Percentiles rank a stretch among this genome's conserved stretches.
phyloP scores from a whole-genome alignment of 2,113 vertebrate species.

The Neolamprologus hecqui region DNA sequence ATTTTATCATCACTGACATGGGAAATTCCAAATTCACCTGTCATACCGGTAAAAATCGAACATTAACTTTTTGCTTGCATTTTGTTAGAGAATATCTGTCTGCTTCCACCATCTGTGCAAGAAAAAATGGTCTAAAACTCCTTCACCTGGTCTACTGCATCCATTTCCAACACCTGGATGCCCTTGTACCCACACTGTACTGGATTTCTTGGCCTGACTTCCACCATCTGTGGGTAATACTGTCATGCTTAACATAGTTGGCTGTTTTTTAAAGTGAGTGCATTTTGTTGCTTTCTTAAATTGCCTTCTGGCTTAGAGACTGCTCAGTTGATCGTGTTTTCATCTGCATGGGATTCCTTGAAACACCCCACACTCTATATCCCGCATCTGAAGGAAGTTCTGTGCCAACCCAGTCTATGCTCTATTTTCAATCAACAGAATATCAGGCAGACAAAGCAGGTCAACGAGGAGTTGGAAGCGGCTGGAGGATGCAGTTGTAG shows the following conservation, averaged over 20 bases:
- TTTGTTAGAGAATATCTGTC: not conserved
- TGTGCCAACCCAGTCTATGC: not conserved
- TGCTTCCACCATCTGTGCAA: not conserved
- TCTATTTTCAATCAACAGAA: not conserved
- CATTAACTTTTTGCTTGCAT: not conserved
- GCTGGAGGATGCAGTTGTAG: not conserved
- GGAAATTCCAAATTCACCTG: not conserved
- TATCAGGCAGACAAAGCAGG: not conserved
- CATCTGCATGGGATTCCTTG: not conserved
- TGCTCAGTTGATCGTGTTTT: not conserved
- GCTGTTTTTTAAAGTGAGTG: not conserved
- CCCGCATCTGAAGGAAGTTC: not conserved
- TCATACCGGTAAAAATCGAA: not conserved
- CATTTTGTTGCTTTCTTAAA: not conserved
- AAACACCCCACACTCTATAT: not conserved
- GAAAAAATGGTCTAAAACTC: not conserved
- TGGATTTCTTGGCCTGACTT: not conserved
- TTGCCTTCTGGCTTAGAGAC: not conserved
- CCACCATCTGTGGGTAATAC: not conserved
- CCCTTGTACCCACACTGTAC: not conserved
- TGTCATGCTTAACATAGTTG: not conserved
- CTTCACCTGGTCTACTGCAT: not conserved
- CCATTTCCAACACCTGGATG: not conserved
- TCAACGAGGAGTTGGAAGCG: not conserved
- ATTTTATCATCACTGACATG: not conserved